A percentile compares a stretch with the other conserved stretches of the same genome.
Evolutionary conservation across 1,140 invertebrate species (phyloP).

Genomic region (Ceratoteleas bidentatus): DNA sequence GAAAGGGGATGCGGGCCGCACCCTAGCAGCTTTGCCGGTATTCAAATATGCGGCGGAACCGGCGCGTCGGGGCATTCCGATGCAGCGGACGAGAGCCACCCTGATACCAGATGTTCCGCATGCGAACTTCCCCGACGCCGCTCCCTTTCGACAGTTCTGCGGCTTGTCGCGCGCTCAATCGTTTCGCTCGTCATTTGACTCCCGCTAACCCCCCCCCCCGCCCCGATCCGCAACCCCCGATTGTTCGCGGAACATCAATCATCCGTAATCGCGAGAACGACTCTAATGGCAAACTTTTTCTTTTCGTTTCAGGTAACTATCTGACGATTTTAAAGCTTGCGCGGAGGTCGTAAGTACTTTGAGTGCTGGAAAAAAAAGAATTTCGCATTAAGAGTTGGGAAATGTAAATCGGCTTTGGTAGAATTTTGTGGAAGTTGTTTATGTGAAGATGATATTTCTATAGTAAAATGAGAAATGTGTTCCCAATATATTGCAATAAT

Average conservation of each 20-base stretch:
- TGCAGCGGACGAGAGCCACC: conserved; percentile 66
- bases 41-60: conserved; percentile 73
- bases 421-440: too few species aligned
- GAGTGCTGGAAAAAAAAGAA: too few species aligned
- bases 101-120: conserved; percentile 75
- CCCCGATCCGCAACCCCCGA: too few species aligned
- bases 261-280: neutral
- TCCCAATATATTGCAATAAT: too few species aligned
- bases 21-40: conserved; percentile 72
- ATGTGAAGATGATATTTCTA: too few species aligned
- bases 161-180: conserved; percentile 69
- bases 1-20: conserved; percentile 63
- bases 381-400: too few species aligned
- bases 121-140: conserved; percentile 39
- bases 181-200: conserved; percentile 43
- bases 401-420: too few species aligned
- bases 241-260: neutral
- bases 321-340: neutral
- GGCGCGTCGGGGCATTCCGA: conserved; percentile 66
- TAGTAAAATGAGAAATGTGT: too few species aligned
- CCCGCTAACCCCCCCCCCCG: neutral
- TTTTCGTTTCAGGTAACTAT: conserved; percentile 37
- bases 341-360: too few species aligned
- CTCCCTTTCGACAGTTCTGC: conserved; percentile 58
- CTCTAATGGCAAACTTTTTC: conserved; percentile 2